Percentiles rank a stretch among this genome's conserved stretches.
Conservation (phyloP, 2,888 invertebrate species). For the Stramonita haemastoma region DNA sequence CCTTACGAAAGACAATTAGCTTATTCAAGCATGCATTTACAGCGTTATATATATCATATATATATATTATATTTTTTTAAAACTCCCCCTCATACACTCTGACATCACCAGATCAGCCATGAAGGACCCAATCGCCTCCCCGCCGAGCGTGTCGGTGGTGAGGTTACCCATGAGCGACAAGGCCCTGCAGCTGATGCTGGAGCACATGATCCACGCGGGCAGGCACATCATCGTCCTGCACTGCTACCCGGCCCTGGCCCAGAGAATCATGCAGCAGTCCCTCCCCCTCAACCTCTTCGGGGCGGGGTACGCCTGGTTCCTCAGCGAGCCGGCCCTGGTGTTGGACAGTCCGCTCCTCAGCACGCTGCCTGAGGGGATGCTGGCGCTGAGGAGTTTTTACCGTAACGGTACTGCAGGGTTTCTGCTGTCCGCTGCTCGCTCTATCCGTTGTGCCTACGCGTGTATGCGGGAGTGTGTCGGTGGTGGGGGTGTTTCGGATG, state of each 20-base stretch:
- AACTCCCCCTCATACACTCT: too few species aligned
- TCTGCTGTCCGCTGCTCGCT: slow-evolving; percentile 33
- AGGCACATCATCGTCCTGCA: slow-evolving; percentile 62
- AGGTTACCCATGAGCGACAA: slow-evolving; percentile 29
- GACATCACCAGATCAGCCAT: too few species aligned
- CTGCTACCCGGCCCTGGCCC: slow-evolving; percentile 53
- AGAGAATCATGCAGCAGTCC: slow-evolving; percentile 57
- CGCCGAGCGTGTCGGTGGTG: slow-evolving; percentile 22
- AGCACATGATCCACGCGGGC: slow-evolving; percentile 48
- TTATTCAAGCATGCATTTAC: too few species aligned
- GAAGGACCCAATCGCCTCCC: not conserved
- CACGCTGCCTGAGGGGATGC: slow-evolving; percentile 53
- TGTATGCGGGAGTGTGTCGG: slow-evolving; percentile 41
- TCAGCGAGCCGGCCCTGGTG: slow-evolving; percentile 58
- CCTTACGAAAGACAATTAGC: too few species aligned
- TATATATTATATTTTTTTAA: too few species aligned
- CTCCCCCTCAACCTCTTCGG: slow-evolving; percentile 57
- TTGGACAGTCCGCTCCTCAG: slow-evolving; percentile 37
- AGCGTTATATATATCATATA: too few species aligned
- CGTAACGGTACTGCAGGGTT: slow-evolving; percentile 43
- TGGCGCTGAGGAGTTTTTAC: slow-evolving; percentile 56
- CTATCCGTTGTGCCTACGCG: slow-evolving; percentile 45
- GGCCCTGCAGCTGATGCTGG: slow-evolving; percentile 43
- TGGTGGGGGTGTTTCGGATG: too few species aligned
- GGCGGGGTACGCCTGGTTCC: slow-evolving; percentile 71